Percentiles rank a stretch among this genome's conserved stretches.
Conservation (phyloP, 2,888 invertebrate genomes). For the Luffia ferchaultella region DNA sequence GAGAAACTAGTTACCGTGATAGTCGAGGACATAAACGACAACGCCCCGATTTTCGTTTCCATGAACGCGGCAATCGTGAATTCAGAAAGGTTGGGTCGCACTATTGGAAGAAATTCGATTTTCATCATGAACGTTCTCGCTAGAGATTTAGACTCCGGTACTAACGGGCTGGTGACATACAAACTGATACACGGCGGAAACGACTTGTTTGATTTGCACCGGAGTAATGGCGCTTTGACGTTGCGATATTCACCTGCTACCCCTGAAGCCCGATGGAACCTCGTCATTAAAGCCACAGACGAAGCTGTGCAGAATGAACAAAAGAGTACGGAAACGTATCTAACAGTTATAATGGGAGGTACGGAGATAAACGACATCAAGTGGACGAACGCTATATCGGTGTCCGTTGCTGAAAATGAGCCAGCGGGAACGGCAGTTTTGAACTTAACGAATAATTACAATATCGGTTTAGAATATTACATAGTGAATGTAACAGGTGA, state of each 20-base stretch:
- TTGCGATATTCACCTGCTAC: conserved; percentile 66
- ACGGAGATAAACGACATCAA: conserved; percentile 65
- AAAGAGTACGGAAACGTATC: conserved; percentile 85
- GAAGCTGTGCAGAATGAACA: conserved; percentile 90
- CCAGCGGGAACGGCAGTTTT: conserved; percentile 86
- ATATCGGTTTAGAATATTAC: conserved; percentile 83
- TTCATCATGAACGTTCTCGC: conserved; percentile 84
- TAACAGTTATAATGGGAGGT: conserved; percentile 80
- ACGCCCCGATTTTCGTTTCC: conserved; percentile 88
- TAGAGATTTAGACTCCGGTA: conserved; percentile 87
- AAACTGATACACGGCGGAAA: conserved; percentile 82
- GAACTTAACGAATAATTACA: conserved; percentile 77
- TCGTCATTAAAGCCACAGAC: conserved; percentile 89
- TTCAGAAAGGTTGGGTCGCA: conserved; percentile 52
- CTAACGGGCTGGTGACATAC: conserved; percentile 92
- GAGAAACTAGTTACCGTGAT: conserved; percentile 93
- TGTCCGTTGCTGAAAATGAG: conserved; percentile 89
- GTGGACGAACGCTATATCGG: conserved; percentile 73
- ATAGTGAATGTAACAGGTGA: conserved; percentile 84
- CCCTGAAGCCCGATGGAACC: conserved; percentile 79
- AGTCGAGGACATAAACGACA: conserved; percentile 93
- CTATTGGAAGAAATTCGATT: conserved; percentile 64
- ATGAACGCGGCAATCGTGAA: conserved; percentile 91
- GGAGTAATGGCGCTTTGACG: conserved; percentile 79
- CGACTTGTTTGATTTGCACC: conserved; percentile 82